These are phyloP conservation scores for Thunnus thynnus DNA, from an alignment of 2,113 vertebrate genomes.

Conservation along the genomic window DNA sequence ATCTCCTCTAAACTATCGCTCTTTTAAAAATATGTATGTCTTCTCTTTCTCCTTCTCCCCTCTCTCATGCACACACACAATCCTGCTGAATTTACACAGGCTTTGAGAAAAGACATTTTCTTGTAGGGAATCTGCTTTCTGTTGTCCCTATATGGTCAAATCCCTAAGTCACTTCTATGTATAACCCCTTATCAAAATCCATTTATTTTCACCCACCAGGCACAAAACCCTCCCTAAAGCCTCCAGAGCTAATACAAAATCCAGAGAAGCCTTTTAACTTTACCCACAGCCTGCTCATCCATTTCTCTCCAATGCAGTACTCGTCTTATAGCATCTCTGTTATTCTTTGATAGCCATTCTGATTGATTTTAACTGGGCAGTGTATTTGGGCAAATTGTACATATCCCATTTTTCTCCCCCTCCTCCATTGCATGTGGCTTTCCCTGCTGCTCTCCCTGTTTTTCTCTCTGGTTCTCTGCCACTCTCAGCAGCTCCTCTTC, in stretches of 20 bases:
- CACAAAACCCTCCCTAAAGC: slow-evolving; percentile 52
- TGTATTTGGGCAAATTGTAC: slow-evolving; percentile 63
- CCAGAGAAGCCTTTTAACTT: slow-evolving; percentile 70
- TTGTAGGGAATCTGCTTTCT: slow-evolving; percentile 44
- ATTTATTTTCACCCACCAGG: slow-evolving; percentile 65
- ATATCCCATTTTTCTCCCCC: slow-evolving; percentile 61
- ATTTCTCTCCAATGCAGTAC: slow-evolving; percentile 34
- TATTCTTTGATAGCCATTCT: slow-evolving; percentile 54
- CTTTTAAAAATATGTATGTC: slow-evolving; percentile 16
- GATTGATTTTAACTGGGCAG: slow-evolving; percentile 71
- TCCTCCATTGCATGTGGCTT: slow-evolving; percentile 7
- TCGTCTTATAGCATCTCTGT: slow-evolving; percentile 40
- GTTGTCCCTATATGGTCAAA: slow-evolving; percentile 47
- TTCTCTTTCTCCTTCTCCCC: slow-evolving; percentile 20
- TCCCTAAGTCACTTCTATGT: slow-evolving; percentile 50
- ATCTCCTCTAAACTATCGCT: slow-evolving; percentile 9
- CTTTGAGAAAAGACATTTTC: slow-evolving; percentile 26
- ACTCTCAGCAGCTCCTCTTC: slow-evolving; percentile 57
- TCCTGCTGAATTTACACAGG: slow-evolving; percentile 33
- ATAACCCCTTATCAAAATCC: slow-evolving; percentile 62
- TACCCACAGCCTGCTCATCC: slow-evolving; percentile 49
- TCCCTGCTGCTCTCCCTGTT: slow-evolving; percentile 21
- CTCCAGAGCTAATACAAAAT: slow-evolving; percentile 60
- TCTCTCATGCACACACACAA: neutral
- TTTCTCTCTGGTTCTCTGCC: slow-evolving; percentile 44